These are phyloP conservation scores for Drosophila funebris DNA, from an alignment of 1,140 invertebrate species.

Conservation along the genomic window DNA sequence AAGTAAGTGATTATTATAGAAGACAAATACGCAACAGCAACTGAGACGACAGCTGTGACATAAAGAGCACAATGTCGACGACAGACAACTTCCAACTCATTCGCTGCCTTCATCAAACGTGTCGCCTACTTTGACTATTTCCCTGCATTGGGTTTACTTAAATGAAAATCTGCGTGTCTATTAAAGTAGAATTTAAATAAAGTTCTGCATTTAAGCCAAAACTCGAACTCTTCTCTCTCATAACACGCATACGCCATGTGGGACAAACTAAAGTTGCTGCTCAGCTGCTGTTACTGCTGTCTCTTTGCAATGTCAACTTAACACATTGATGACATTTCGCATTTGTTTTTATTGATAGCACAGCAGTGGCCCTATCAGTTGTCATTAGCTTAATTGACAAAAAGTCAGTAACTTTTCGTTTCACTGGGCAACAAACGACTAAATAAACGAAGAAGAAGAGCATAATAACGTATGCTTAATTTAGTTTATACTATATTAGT, in stretches of 20 bases:
- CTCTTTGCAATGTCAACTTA: constrained; percentile 10
- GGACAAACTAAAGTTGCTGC: constrained; percentile 18
- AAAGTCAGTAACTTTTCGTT: constrained; percentile 8
- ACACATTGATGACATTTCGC: constrained; percentile 30
- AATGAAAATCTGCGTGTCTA: constrained; percentile 26
- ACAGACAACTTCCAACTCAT: not conserved
- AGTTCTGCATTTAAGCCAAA: constrained; percentile 18
- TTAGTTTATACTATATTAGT: not conserved
- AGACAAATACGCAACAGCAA: constrained; percentile 29
- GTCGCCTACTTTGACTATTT: constrained; percentile 25
- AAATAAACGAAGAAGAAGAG: constrained; percentile 7
- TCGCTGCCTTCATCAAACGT: not conserved
- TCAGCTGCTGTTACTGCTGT: too few relatives aligned
- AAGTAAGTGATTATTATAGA: constrained; percentile 7
- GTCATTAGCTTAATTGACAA: constrained; percentile 46
- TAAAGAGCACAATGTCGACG: constrained; percentile 15
- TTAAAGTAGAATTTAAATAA: constrained; percentile 48
- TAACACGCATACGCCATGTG: constrained; percentile 60
- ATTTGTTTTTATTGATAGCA: constrained; percentile 31
- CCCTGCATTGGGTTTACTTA: not conserved
- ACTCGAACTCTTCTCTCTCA: constrained; percentile 17
- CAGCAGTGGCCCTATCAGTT: constrained; percentile 25
- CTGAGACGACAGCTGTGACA: constrained; percentile 30
- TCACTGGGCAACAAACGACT: constrained; percentile 4
- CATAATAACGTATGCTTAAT: not conserved